These are phyloP conservation scores for Junonia oenone DNA, from an alignment of 2,888 invertebrate genomes.

Conservation along the genomic window DNA sequence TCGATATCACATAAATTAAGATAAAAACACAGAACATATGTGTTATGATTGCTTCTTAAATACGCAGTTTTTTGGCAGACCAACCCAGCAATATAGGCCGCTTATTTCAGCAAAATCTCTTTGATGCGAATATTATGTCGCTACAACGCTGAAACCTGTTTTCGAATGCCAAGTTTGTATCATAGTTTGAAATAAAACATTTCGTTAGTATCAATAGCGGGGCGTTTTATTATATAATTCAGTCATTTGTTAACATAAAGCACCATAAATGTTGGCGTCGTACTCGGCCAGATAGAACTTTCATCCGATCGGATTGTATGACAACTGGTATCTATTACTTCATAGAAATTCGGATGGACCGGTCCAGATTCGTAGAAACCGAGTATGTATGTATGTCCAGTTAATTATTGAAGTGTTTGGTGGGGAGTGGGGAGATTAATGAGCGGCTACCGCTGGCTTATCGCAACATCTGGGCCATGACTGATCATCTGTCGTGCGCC, in stretches of 20 bases:
- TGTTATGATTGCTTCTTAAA: constrained; percentile 25
- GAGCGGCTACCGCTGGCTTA: constrained; percentile 76
- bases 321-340: constrained; percentile 32
- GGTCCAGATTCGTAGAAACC: constrained; percentile 56
- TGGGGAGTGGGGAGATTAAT: constrained; percentile 72
- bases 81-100: constrained; percentile 38
- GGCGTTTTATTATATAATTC: constrained; percentile 19
- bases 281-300: constrained; percentile 18
- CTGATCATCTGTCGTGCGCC: constrained; percentile 79
- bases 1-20: constrained; percentile 40
- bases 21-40: constrained; percentile 5
- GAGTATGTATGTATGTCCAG: constrained; percentile 53
- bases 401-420: constrained; percentile 68
- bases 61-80: constrained; percentile 36
- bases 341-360: constrained; percentile 38
- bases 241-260: constrained; percentile 21
- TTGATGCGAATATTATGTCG: constrained; percentile 18
- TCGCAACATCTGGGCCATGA: constrained; percentile 77
- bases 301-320: constrained; percentile 27
- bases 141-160: constrained; percentile 29
- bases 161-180: constrained; percentile 20
- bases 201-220: constrained; percentile 16
- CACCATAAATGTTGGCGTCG: constrained; percentile 9
- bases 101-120: constrained; percentile 37
- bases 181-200: constrained; percentile 17